A percentile compares a stretch with the other conserved stretches of the same genome.
Conservation (phyloP, 2,797 vertebrate genomes). For the Zonotrichia albicollis region DNA sequence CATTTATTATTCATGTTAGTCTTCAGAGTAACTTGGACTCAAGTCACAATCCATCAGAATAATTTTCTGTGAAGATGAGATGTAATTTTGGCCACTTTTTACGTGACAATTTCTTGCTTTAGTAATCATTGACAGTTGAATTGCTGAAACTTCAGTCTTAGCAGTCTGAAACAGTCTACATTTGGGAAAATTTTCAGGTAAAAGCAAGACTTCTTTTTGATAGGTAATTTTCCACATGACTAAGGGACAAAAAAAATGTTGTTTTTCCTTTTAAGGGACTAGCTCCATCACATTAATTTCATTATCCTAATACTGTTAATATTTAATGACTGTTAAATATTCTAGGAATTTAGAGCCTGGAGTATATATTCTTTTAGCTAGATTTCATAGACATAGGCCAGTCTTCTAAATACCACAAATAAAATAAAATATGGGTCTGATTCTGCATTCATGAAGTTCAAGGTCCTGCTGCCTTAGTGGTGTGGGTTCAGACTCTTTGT, state of each 20-base stretch:
- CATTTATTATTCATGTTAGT: neutral
- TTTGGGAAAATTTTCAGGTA: neutral
- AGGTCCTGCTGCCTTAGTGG: neutral
- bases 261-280: neutral
- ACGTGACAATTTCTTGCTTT: neutral
- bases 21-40: neutral
- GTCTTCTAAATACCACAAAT: neutral
- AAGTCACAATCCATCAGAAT: neutral
- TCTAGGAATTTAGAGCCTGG: neutral
- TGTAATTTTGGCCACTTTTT: neutral
- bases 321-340: neutral
- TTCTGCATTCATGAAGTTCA: neutral
- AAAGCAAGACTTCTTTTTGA: neutral
- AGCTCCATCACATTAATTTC: neutral
- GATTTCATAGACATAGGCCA: neutral
- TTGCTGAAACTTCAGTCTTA: neutral
- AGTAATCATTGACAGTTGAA: neutral
- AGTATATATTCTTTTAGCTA: neutral
- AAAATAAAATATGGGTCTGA: neutral
- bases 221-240: neutral
- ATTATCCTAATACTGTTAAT: neutral
- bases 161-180: neutral
- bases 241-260: neutral
- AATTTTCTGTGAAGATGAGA: neutral
- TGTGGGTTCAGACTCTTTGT: neutral